Conservation (phyloP, 2,888 invertebrate genomes). For the Acronicta alni region DNA sequence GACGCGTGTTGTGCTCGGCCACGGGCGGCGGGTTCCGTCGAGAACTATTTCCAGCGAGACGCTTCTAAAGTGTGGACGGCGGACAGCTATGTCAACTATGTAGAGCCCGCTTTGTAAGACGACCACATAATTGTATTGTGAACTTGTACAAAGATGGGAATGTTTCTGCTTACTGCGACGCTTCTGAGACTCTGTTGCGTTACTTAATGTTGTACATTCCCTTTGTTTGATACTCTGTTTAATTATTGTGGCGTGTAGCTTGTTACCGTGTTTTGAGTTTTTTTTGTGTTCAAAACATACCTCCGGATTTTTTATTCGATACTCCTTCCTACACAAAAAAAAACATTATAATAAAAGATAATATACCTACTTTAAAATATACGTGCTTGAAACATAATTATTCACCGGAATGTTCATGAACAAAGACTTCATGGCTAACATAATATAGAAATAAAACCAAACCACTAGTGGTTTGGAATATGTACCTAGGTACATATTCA, state of each 20-base stretch:
- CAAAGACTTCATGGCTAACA: too few relatives aligned
- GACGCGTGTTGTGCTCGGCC: neutral
- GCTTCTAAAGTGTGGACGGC: slow-evolving; percentile 7
- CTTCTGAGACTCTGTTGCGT: slow-evolving; percentile 1
- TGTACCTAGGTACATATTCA: slow-evolving; percentile 3
- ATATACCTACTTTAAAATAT: too few relatives aligned
- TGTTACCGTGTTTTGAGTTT: neutral
- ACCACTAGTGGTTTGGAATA: too few relatives aligned
- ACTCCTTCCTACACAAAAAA: too few relatives aligned
- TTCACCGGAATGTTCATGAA: too few relatives aligned
- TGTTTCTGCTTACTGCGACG: slow-evolving; percentile 28
- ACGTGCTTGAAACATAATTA: too few relatives aligned
- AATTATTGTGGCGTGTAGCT: neutral
- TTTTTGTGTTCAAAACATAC: neutral
- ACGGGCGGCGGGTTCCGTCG: slow-evolving; percentile 10
- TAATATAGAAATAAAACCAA: slow-evolving; percentile 8
- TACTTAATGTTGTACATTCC: slow-evolving; percentile 20
- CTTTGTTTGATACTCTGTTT: slow-evolving; percentile 16
- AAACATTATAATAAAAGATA: too few relatives aligned
- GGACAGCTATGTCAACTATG: slow-evolving; percentile 26
- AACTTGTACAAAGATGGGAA: slow-evolving; percentile 35
- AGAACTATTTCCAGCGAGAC: slow-evolving; percentile 11
- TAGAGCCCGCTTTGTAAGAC: slow-evolving; percentile 28
- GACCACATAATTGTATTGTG: slow-evolving; percentile 32
- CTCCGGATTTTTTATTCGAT: too few relatives aligned